These are phyloP conservation scores for Danaus plexippus DNA, from an alignment of 1,140 invertebrate species.

Conservation along the genomic window DNA sequence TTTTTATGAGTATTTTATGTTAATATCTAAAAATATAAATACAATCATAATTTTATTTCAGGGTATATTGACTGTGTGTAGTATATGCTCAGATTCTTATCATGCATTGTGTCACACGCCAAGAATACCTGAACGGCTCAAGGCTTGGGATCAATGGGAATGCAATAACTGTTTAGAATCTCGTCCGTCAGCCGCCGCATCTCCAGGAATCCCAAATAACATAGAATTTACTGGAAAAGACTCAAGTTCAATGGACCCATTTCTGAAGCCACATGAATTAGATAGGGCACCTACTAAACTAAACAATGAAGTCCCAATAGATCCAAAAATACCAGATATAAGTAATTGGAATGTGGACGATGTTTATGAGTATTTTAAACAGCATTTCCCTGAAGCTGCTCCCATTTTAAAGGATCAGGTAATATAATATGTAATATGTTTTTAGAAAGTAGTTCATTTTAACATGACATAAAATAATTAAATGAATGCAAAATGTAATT, in stretches of 20 bases:
- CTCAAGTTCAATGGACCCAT: conserved; percentile 45
- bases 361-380: conserved; percentile 84
- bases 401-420: conserved; percentile 86
- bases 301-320: conserved; percentile 63
- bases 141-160: conserved; percentile 73
- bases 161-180: conserved; percentile 73
- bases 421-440: conserved; percentile 19
- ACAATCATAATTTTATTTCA: conserved; percentile 39
- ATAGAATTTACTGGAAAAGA: conserved; percentile 39
- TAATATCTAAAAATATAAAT: too few species aligned
- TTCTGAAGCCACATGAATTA: conserved; percentile 62
- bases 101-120: conserved; percentile 82
- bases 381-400: conserved; percentile 82
- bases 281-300: conserved; percentile 54
- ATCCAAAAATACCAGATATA: conserved; percentile 83
- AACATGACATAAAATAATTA: too few species aligned
- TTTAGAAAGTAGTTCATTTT: too few species aligned
- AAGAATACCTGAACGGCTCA: conserved; percentile 71
- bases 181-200: conserved; percentile 45
- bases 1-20: too few species aligned
- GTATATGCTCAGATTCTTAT: conserved; percentile 86
- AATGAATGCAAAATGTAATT: too few species aligned
- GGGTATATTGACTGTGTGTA: conserved; percentile 83
- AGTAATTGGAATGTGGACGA: conserved; percentile 85
- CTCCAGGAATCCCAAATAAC: conserved; percentile 44